Evolutionary conservation across 23 tunicate species (phyloP).

Genomic region (Corella eumyota): DNA sequence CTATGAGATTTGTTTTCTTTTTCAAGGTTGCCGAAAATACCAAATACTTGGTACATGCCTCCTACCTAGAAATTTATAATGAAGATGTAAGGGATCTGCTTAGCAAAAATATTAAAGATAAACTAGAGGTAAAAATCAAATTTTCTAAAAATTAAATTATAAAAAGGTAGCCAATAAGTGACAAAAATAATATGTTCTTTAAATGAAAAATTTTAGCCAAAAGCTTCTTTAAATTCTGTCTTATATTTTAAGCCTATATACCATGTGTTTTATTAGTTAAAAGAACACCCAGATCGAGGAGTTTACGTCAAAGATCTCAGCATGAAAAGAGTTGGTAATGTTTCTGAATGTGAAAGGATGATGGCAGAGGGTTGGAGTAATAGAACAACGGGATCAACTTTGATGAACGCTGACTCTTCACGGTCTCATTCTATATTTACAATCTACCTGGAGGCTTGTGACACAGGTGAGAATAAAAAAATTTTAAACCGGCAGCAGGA

Average conservation of each 20-base stretch:
- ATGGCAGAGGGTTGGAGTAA: conserved; percentile 94
- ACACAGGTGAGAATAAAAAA: too few relatives aligned
- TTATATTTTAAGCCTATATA: background rate
- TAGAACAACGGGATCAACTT: conserved; percentile 87
- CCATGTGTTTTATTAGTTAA: conserved; percentile 30
- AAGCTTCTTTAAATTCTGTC: background rate
- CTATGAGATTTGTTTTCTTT: too few relatives aligned
- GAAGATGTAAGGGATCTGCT: conserved; percentile 96
- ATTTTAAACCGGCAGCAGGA: too few relatives aligned
- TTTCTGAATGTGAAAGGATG: conserved; percentile 76
- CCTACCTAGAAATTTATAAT: conserved; percentile 95
- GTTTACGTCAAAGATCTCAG: conserved; percentile 84
- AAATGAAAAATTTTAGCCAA: background rate
- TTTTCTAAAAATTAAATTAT: background rate
- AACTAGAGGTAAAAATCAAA: conserved; percentile 59
- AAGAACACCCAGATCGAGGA: conserved; percentile 94
- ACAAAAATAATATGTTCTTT: background rate
- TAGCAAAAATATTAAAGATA: conserved; percentile 87
- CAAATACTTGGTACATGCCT: conserved; percentile 94
- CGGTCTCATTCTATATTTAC: conserved; percentile 97
- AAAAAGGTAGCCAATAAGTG: background rate
- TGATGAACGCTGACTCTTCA: conserved; percentile 98
- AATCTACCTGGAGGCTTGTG: conserved; percentile 95
- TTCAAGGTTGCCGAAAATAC: conserved; percentile 89
- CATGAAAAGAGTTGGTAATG: conserved; percentile 65